These are phyloP conservation scores for Crotalus helleri DNA, from an alignment of 2,113 vertebrate species.

Conservation along the genomic window DNA sequence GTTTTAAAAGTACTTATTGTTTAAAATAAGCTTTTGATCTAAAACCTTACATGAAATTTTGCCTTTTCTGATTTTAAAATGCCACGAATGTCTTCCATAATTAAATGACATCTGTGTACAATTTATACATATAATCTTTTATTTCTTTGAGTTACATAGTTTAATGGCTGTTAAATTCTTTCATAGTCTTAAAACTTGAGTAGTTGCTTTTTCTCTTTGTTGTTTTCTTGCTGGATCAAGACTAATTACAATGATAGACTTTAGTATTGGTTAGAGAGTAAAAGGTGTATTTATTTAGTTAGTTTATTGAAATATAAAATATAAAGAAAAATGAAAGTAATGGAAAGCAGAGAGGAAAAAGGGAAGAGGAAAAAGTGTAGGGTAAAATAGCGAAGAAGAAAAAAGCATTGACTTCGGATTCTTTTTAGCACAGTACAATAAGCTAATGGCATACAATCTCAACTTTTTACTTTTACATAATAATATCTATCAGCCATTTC, in stretches of 20 bases:
- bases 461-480: background rate
- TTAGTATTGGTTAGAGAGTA: background rate
- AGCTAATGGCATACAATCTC: background rate
- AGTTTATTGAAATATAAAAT: background rate
- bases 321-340: background rate
- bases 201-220: background rate
- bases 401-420: background rate
- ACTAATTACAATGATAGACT: background rate
- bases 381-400: background rate
- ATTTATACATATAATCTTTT: constrained; percentile 34
- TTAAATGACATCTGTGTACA: constrained; percentile 49
- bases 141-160: constrained; percentile 7
- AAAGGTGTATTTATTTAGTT: background rate
- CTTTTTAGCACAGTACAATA: background rate
- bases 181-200: background rate
- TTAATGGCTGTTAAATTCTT: constrained; percentile 50
- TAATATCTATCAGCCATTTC: background rate
- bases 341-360: background rate
- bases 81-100: constrained; percentile 44
- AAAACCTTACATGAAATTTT: constrained; percentile 25
- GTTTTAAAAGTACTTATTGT: constrained; percentile 33
- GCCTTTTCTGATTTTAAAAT: constrained; percentile 42
- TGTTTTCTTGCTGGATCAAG: background rate
- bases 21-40: constrained; percentile 27
- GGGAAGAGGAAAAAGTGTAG: background rate